phyloP scores from a whole-genome alignment of 2,797 vertebrate genomes.

The Peromyscus aztecus region DNA sequence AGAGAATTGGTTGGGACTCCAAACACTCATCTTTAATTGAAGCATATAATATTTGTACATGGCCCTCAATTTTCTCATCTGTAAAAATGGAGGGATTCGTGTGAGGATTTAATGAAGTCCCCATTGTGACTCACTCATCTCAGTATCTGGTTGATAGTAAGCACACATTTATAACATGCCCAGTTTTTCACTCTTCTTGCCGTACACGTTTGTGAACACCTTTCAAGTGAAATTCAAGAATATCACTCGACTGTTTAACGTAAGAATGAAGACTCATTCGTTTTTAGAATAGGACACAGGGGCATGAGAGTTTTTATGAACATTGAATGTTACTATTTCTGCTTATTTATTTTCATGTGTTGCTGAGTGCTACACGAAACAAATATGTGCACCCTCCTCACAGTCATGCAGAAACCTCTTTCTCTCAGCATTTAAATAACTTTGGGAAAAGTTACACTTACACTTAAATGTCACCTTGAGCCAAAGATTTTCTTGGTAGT shows the following conservation, averaged over 20 bases:
- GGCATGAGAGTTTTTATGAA: not conserved
- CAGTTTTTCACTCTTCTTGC: not conserved
- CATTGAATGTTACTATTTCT: not conserved
- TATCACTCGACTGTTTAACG: not conserved
- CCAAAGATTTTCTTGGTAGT: not conserved
- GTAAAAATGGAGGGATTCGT: not conserved
- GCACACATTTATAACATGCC: not conserved
- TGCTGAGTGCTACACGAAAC: not conserved
- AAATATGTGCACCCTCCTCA: not conserved
- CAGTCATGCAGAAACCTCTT: not conserved
- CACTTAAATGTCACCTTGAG: not conserved
- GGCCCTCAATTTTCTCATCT: not conserved
- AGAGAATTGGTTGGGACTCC: not conserved
- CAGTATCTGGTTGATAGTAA: not conserved
- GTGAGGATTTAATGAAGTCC: not conserved
- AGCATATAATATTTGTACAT: not conserved
- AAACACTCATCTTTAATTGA: not conserved
- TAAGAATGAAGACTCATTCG: not conserved
- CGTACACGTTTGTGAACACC: not conserved
- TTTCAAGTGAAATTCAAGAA: constrained; percentile 16
- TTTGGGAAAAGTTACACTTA: not conserved
- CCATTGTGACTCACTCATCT: not conserved
- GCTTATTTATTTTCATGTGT: not conserved
- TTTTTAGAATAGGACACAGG: not conserved
- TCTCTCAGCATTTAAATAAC: not conserved